These are phyloP conservation scores for Poeciliopsis retropinna DNA, from an alignment of 2,113 vertebrate species.

Conservation along the genomic window DNA sequence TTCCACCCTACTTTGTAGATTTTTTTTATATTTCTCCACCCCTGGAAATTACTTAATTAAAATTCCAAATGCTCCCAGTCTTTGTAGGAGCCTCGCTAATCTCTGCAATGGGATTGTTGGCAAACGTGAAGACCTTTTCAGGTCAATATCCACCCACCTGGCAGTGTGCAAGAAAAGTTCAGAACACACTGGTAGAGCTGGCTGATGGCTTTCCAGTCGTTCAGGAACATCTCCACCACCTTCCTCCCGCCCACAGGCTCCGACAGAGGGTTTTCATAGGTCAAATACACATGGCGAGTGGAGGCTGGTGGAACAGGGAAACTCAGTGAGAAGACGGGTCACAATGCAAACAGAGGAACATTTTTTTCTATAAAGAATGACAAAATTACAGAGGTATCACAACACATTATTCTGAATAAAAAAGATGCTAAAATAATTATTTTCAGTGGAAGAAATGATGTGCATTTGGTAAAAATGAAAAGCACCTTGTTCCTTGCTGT, in stretches of 20 bases:
- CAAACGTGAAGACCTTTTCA: not conserved
- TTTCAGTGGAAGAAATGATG: no score
- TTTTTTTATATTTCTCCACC: no score
- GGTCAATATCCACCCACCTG: slow-evolving; percentile 78
- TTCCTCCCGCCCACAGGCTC: slow-evolving; percentile 96
- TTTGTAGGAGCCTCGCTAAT: no score
- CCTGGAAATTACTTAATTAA: no score
- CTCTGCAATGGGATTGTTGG: no score
- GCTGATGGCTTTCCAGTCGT: slow-evolving; percentile 96
- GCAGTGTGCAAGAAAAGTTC: slow-evolving; percentile 90
- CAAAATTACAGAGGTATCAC: not conserved
- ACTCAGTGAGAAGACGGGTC: slow-evolving; percentile 1
- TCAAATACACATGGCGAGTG: slow-evolving; percentile 94
- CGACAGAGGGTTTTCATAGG: slow-evolving; percentile 94
- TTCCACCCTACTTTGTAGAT: no score
- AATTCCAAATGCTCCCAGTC: not conserved
- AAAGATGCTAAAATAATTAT: no score
- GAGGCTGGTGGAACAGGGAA: slow-evolving; percentile 79
- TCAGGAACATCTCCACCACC: slow-evolving; percentile 98
- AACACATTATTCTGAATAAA: not conserved
- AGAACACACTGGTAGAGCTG: slow-evolving; percentile 96
- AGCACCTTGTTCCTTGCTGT: slow-evolving; percentile 93
- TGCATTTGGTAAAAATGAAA: not conserved
- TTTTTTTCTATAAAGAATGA: not conserved
- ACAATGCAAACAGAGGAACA: not conserved